Base-by-base conservation (phyloP, 2,888 invertebrate species). In the Serrognathus titanus region DNA sequence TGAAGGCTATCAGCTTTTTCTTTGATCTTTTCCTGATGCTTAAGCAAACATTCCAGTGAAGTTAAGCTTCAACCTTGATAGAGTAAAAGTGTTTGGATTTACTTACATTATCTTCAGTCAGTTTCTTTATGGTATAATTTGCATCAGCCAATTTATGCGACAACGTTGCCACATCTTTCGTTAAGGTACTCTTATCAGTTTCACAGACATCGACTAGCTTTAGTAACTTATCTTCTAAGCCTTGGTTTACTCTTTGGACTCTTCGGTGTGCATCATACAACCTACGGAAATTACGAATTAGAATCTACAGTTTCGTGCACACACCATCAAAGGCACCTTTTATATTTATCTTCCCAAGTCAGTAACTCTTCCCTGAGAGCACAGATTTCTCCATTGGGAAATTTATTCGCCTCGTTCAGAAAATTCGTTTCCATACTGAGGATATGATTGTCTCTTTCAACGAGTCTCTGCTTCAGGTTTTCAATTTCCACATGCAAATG, bases 191-290 rank as follows among this genome's bases (percentile, higher is more conserved):
- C 75, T 95, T 93, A 75, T 96, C 96, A 52, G 89, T 88, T 75
- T 95, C 92, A 81, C 91, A 93, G 71, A 91, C 88, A 78, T 95
- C 94, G 5, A 96, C 96, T 77, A 96, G 85, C 78, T 90, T 92
- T 59, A 97, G 80, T 60, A 97, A 79, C 76, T 96, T 97, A 75
- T 97, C 97, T 80, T 97, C 97, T 67, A 97, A 82, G 66, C 89
- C 91, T 81, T 96, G 95, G 79, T 97, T 97, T 41, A 97, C 88
- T 78, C 92, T 93, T 78, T 96, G 96, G 57, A 97, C 88, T 71
- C 94, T 86, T 75, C 93, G 92, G 73, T 97, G 94, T 53, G 94
- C 94, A 73, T 97, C 96, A 78, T 92, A 88, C 66, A 97, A 83
- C 70, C 96, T 91, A 78, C 1, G n/a, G 39, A n/a, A 39, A 39